A percentile compares a stretch with the other conserved stretches of the same genome.
phyloP scores from a whole-genome alignment of 1,140 invertebrate genomes.

The Drosophila parabipectinata region DNA sequence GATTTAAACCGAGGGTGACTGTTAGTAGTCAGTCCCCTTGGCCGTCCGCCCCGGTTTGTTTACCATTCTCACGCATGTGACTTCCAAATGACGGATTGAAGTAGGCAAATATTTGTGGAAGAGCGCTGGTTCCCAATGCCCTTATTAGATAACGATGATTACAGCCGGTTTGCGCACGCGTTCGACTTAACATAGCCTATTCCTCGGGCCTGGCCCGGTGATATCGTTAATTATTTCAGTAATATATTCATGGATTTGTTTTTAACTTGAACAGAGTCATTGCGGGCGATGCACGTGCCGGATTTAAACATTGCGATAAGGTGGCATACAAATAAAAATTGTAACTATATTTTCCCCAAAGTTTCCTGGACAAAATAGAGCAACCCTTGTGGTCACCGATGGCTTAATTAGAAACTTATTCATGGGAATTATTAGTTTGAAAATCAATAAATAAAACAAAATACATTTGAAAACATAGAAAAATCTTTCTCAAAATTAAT shows the following conservation, averaged over 20 bases:
- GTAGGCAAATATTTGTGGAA: constrained; percentile 80
- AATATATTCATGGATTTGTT: constrained; percentile 78
- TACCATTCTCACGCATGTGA: constrained; percentile 84
- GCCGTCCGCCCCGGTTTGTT: constrained; percentile 52
- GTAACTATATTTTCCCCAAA: constrained; percentile 29
- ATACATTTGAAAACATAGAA: background rate
- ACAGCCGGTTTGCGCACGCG: constrained; percentile 37
- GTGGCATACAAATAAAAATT: constrained; percentile 28
- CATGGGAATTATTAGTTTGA: background rate
- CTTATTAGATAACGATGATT: constrained; percentile 79
- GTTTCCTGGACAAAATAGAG: background rate
- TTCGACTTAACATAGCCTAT: constrained; percentile 29
- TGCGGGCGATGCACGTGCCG: constrained; percentile 59
- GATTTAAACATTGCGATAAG: constrained; percentile 68
- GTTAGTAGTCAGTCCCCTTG: background rate
- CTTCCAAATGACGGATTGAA: constrained; percentile 84
- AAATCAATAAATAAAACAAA: background rate
- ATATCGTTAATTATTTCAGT: constrained; percentile 79
- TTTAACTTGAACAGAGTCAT: constrained; percentile 55
- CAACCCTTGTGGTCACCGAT: constrained; percentile 19
- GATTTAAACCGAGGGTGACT: constrained; percentile 3
- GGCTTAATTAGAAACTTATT: constrained; percentile 20
- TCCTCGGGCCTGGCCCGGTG: constrained; percentile 5
- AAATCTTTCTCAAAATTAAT: background rate
- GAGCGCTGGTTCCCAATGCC: constrained; percentile 63